These are phyloP conservation scores for Poecilia velifera DNA, from an alignment of 2,797 vertebrate genomes.

Conservation along the genomic window DNA sequence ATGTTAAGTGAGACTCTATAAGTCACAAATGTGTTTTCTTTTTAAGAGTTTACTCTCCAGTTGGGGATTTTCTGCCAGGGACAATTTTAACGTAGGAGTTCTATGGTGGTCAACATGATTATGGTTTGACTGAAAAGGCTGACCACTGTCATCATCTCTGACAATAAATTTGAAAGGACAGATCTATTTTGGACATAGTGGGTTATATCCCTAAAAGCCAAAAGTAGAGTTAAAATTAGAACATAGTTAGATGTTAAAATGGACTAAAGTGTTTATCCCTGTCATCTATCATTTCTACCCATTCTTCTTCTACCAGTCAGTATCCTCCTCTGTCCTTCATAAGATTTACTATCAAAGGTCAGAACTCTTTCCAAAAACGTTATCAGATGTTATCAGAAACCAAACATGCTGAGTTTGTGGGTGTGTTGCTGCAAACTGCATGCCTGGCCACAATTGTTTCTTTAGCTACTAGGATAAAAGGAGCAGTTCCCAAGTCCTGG, in stretches of 20 bases:
- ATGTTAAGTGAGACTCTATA: not conserved
- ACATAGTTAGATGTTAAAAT: not conserved
- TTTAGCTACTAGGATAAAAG: not conserved
- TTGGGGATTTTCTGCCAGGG: not conserved
- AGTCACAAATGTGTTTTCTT: not conserved
- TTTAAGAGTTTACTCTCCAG: not conserved
- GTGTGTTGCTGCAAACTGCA: no score
- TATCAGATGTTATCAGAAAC: not conserved
- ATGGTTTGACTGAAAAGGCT: not conserved
- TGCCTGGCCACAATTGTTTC: not conserved
- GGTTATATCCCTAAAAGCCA: not conserved
- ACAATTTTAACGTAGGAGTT: conserved; percentile 10
- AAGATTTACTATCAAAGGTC: not conserved
- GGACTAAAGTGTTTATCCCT: not conserved
- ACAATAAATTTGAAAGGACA: not conserved
- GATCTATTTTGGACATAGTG: not conserved
- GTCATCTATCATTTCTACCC: not conserved
- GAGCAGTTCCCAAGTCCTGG: not conserved
- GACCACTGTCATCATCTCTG: not conserved
- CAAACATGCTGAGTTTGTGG: not conserved
- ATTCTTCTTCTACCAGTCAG: not conserved
- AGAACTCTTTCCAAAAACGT: not conserved
- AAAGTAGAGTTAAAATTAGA: not conserved
- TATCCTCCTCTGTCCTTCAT: not conserved
- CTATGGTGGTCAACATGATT: not conserved